Conservation (phyloP, 2,797 vertebrate species). For the Catamblyrhynchus diadema region DNA sequence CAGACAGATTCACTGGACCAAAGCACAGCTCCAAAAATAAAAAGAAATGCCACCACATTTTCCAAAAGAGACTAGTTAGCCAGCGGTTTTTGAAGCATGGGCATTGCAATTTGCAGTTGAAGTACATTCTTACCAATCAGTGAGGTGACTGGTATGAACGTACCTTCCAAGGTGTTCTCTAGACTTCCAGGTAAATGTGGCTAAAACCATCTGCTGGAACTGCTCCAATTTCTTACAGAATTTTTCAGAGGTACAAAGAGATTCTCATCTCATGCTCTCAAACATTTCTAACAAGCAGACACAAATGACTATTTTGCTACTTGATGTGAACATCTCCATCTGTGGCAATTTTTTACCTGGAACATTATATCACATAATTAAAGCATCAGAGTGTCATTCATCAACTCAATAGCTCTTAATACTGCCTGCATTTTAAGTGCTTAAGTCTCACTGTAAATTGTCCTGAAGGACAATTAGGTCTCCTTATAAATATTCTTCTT, state of each 20-base stretch:
- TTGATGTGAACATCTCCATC: not conserved
- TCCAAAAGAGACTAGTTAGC: not conserved
- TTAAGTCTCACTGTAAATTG: not conserved
- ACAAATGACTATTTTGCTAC: not conserved
- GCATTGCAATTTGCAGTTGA: not conserved
- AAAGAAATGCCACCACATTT: not conserved
- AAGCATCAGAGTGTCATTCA: not conserved
- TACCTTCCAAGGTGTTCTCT: not conserved
- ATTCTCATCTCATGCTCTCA: not conserved
- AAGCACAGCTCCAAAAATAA: not conserved
- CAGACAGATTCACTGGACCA: not conserved
- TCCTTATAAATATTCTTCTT: not conserved
- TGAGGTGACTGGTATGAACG: not conserved
- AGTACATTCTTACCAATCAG: not conserved
- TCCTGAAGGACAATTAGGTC: not conserved
- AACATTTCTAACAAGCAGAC: not conserved
- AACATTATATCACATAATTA: not conserved
- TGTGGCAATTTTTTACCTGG: not conserved
- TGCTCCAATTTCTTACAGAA: not conserved
- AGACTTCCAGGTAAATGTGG: not conserved
- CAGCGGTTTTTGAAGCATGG: not conserved
- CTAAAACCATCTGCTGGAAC: not conserved
- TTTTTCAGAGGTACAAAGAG: not conserved
- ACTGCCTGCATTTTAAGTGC: not conserved
- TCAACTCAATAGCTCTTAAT: not conserved